phyloP scores from a whole-genome alignment of 1,140 invertebrate genomes.

The Conopomorpha cramerella region DNA sequence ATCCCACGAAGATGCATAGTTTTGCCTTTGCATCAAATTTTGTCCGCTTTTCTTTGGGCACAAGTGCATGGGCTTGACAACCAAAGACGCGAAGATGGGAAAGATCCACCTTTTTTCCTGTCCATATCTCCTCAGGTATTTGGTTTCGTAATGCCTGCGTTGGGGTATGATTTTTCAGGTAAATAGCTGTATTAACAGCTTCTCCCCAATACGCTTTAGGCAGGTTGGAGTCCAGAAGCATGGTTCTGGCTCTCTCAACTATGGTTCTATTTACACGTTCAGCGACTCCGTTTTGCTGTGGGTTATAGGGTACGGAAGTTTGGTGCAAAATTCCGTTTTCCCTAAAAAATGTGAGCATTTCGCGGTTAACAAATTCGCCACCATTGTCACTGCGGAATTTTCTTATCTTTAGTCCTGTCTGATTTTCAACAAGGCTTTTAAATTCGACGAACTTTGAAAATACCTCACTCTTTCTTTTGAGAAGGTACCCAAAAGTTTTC shows the following conservation, averaged over 20 bases:
- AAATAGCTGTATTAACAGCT: constrained; percentile 12
- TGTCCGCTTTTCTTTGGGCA: constrained; percentile 7
- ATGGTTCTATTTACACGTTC: constrained; percentile 21
- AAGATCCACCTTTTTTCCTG: constrained; percentile 14
- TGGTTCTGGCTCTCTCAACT: constrained; percentile 13
- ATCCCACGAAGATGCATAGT: constrained; percentile 19
- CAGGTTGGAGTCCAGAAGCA: constrained; percentile 10
- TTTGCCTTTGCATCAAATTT: constrained; percentile 15
- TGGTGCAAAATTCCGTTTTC: constrained; percentile 13
- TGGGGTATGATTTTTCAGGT: constrained; percentile 18
- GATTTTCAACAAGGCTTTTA: constrained; percentile 20
- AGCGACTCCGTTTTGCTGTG: constrained; percentile 30
- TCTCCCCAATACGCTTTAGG: constrained; percentile 7
- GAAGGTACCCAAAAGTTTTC: constrained; percentile 18
- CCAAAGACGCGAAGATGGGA: constrained; percentile 24
- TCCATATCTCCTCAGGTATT: constrained; percentile 37
- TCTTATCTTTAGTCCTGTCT: constrained; percentile 15
- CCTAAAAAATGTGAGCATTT: constrained; percentile 2
- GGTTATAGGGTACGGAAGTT: constrained; percentile 21
- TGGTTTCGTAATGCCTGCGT: constrained; percentile 5
- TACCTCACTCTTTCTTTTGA: constrained; percentile 22
- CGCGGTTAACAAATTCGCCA: constrained; percentile 7
- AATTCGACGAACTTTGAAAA: constrained; percentile 15
- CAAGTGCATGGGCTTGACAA: constrained; percentile 9
- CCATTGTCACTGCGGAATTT: constrained; percentile 7